Conservation (phyloP, 2,113 vertebrate species). For the Fulmarus glacialis region DNA sequence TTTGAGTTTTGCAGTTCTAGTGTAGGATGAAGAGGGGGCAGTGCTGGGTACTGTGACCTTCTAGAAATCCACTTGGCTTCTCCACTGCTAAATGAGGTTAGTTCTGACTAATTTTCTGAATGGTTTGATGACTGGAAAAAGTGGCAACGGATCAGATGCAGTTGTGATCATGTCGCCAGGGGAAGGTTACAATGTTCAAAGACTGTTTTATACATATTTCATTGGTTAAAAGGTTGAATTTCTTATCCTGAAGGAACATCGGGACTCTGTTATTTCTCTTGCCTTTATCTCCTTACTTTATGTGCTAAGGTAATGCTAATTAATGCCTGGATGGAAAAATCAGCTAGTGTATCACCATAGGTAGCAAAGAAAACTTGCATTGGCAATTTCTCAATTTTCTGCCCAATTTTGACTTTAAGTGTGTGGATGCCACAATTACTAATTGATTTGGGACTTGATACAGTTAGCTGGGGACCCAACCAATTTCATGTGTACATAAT, state of each 20-base stretch:
- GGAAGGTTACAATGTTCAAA: conserved; percentile 38
- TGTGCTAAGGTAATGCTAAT: conserved; percentile 58
- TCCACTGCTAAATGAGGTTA: neutral
- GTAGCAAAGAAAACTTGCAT: neutral
- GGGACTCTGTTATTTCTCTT: conserved; percentile 24
- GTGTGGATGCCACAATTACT: neutral
- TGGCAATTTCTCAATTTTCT: neutral
- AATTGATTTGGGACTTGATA: neutral
- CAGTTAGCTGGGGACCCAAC: neutral
- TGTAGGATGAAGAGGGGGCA: neutral
- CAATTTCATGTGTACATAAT: neutral
- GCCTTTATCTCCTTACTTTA: conserved; percentile 45
- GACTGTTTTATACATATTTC: conserved; percentile 66
- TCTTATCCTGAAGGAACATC: conserved; percentile 68
- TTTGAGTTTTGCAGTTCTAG: neutral
- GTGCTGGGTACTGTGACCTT: neutral
- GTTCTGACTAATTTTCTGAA: conserved; percentile 33
- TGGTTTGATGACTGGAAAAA: conserved; percentile 43
- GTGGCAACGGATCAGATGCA: neutral
- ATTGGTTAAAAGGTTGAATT: conserved; percentile 60
- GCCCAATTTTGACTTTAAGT: neutral
- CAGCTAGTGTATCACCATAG: neutral
- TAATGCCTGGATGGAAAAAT: conserved; percentile 59
- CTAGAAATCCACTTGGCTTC: neutral
- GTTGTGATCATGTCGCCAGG: neutral